These are phyloP conservation scores for Lucilia sericata DNA, from an alignment of 1,140 invertebrate species.

Conservation along the genomic window DNA sequence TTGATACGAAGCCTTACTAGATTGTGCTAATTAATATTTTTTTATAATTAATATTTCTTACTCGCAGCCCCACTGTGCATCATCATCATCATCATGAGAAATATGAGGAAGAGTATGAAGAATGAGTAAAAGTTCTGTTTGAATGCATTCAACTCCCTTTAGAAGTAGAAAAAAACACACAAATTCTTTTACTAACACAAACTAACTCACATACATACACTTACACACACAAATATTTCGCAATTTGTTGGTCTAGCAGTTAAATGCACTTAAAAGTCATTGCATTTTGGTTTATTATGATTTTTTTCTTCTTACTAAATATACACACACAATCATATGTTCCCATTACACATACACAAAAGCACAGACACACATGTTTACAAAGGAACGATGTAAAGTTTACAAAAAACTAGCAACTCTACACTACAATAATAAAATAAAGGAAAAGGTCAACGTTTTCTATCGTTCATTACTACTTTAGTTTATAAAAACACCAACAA, in stretches of 20 bases:
- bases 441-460: slow-evolving; percentile 23
- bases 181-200: not conserved
- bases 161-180: not conserved
- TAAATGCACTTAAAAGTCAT: slow-evolving; percentile 29
- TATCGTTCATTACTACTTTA: slow-evolving; percentile 5
- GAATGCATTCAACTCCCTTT: slow-evolving; percentile 25
- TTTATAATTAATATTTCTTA: not conserved
- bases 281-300: slow-evolving; percentile 20
- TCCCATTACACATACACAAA: not conserved
- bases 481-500: not conserved
- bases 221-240: not conserved
- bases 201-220: not conserved
- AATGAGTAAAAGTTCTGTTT: not conserved
- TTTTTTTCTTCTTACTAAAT: slow-evolving; percentile 14
- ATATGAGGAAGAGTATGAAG: not conserved
- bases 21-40: no score
- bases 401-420: not conserved
- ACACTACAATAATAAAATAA: not conserved
- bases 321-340: not conserved
- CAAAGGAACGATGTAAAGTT: slow-evolving; percentile 17
- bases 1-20: no score
- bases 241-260: slow-evolving; percentile 25
- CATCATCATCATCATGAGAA: not conserved
- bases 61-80: not conserved
- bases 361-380: not conserved